These are phyloP conservation scores for Seira sanloemensis DNA, from an alignment of 2,888 invertebrate species.

Conservation along the genomic window DNA sequence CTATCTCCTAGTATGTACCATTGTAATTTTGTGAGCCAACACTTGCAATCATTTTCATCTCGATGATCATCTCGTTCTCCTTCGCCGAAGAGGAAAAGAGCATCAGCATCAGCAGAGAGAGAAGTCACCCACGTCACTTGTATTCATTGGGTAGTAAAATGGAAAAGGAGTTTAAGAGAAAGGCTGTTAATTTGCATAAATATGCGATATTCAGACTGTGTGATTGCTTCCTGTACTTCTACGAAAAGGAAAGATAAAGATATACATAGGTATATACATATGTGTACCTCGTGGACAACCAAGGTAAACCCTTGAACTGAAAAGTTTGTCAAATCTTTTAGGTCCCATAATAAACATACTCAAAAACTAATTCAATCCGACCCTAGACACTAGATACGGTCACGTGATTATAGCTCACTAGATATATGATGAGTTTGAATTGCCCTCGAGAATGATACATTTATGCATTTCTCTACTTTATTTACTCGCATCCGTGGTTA, in stretches of 20 bases:
- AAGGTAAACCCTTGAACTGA: background rate
- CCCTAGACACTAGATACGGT: no score
- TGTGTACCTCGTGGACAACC: background rate
- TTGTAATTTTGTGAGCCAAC: constrained; percentile 9
- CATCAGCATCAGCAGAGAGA: background rate
- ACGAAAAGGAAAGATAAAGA: no score
- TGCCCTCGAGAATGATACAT: no score
- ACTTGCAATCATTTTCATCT: constrained; percentile 3
- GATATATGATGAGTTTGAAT: no score
- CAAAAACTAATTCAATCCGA: background rate
- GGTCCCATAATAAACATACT: background rate
- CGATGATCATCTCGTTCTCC: background rate
- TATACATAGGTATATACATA: background rate
- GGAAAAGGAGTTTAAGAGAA: background rate
- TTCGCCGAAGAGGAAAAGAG: constrained; percentile 16
- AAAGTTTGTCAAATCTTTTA: constrained; percentile 2
- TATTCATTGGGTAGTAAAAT: constrained; percentile 8
- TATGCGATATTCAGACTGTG: constrained; percentile 25
- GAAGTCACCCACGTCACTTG: background rate
- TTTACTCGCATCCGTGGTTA: background rate
- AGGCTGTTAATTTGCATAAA: constrained; percentile 58
- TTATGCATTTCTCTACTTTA: background rate
- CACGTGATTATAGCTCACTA: no score
- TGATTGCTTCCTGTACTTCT: background rate
- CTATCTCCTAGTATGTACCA: background rate